These are phyloP conservation scores for Hucho hucho DNA, from an alignment of 2,113 vertebrate species.

Conservation along the genomic window DNA sequence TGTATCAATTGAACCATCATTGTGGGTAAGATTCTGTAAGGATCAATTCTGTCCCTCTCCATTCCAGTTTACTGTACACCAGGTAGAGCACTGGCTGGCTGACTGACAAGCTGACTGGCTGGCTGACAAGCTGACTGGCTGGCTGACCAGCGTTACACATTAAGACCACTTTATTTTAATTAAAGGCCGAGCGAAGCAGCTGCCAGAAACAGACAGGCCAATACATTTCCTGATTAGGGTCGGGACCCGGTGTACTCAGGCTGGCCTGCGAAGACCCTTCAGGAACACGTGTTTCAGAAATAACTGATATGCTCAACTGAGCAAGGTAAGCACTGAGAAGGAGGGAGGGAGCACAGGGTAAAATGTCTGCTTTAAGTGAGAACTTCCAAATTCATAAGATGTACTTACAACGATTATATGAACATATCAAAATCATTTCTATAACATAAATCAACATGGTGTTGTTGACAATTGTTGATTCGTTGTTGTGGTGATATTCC, in stretches of 20 bases:
- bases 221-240: constrained; percentile 1
- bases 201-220: constrained; percentile 9
- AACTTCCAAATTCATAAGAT: neutral
- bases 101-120: no score
- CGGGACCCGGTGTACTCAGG: neutral
- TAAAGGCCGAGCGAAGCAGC: constrained; percentile 2
- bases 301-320: constrained; percentile 8
- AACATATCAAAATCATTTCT: no score
- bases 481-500: neutral
- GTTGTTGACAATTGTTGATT: neutral
- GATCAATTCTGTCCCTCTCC: neutral
- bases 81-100: neutral
- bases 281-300: constrained; percentile 19
- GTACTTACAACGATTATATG: no score
- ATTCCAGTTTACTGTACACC: constrained; percentile 3
- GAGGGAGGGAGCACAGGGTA: constrained; percentile 7
- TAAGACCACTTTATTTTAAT: constrained; percentile 41
- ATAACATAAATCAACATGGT: no score
- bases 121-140: no score
- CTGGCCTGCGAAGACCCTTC: constrained; percentile 13
- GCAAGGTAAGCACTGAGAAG: neutral
- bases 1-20: neutral
- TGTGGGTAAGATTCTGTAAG: neutral
- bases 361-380: neutral
- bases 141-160: constrained; percentile 19